Base-by-base conservation (phyloP, 2,797 vertebrate species). In the Gymnodraco acuticeps region DNA sequence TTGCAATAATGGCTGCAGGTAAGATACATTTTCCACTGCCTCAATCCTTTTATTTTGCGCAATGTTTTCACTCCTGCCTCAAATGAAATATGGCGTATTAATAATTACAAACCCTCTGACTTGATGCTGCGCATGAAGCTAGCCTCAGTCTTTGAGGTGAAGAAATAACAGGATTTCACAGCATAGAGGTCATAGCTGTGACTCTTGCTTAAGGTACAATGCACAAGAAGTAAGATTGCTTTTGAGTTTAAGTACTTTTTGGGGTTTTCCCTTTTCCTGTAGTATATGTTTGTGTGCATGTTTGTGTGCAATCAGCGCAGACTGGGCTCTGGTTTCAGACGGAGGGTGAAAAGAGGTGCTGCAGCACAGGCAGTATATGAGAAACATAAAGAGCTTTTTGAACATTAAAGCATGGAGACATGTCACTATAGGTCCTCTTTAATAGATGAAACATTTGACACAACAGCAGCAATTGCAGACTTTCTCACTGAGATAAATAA, bases 61-160 rank as follows among this genome's bases (percentile, higher is more conserved):
- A 33, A 42, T 82, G 63, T 88, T 83, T 88, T 85, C 78, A 56
- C n/a, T 71, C 55, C 79, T 52, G 68, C 51, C 48, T 80, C 38
- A 64, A 64, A 82, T 87, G 42, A 88, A 83, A 78, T 68, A 75
- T 70, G 68, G 66, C 70, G 78, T 45, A 78, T 75, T 75, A 81
- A 78, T 87, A 76, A 85, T 64, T 75, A 45, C 82, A 70, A 70
- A 27, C 72, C 74, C 81, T 79, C 85, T 72, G 50, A 41, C 56
- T 65, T 38, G 62, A 70, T 72, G 65, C 82, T 55, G 59, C 42
- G 50, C 54, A 47, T 43, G 77, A 15, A 60, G 65, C 60, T 65
- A 61, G 12, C 31, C 63, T 70, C 68, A 38, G 69, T 54, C 67
- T 50, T 70, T 6, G 38, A 75, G 76, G 55, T 1, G 47, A 76